Conservation (phyloP, 2,113 vertebrate genomes). For the Antigone vipio region DNA sequence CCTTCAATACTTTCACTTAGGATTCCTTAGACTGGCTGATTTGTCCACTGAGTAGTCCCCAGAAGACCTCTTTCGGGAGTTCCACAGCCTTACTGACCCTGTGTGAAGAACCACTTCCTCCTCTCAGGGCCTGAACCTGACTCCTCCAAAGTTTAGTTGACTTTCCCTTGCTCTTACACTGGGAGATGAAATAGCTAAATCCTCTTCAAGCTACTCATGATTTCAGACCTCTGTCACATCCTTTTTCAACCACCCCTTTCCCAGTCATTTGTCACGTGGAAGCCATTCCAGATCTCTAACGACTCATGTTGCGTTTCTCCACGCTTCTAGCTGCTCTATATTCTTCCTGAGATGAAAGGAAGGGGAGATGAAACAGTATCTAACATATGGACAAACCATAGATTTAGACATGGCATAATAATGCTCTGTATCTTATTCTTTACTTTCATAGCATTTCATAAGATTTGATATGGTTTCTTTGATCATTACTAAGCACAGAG, state of each 20-base stretch:
- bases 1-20: not conserved
- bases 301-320: rapidly evolving
- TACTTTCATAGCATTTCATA: not conserved
- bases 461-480: not conserved
- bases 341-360: not conserved
- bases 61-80: not conserved
- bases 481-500: not conserved
- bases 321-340: not conserved
- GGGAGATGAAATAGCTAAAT: not conserved
- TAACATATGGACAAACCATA: not conserved
- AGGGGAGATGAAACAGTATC: not conserved
- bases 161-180: not conserved
- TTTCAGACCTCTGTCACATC: not conserved
- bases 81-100: not conserved
- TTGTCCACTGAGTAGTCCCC: not conserved
- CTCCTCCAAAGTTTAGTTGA: not conserved
- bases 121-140: not conserved
- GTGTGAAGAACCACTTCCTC: not conserved
- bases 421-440: not conserved
- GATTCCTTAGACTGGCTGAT: not conserved
- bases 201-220: not conserved
- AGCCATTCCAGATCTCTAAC: not conserved
- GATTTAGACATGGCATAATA: not conserved
- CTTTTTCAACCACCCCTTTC: not conserved
- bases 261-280: not conserved